Evolutionary conservation across 2,888 invertebrate genomes (phyloP), one percentile per base, ranked within the genome.

Genomic region (Drosophila kanekoi): DNA sequence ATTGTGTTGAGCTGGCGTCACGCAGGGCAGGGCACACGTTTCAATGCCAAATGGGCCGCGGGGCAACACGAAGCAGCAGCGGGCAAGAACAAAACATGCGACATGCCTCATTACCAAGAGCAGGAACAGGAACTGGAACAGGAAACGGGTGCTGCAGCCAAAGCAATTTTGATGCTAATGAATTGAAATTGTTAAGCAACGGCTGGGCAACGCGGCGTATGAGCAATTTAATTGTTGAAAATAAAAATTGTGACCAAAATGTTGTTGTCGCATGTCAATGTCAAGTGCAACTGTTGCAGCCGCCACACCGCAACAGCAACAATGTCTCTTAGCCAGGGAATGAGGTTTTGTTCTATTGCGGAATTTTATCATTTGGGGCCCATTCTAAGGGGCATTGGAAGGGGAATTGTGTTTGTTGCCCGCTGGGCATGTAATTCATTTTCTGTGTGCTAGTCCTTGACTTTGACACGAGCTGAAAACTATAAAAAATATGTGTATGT

Each of bases 221-320:
- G 68, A 49, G 79, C 54, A 77, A 87, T 84, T 79, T 79, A 77
- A 83, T 84, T 87, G 84, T 66, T 69, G 53, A 60, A 67, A 75
- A 63, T 77, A 47, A 56, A 72, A 77, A 78, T 73, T 53, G 38
- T 62, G 18, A 49, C 18, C 45, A 37, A 76, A 62, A 68, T 20
- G 47, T 33, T 23, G 70, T 56, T 68, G 87, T 47, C 54, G 63
- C 81, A 64, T 82, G 83, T 85, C 81, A 83, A 66, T 87, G 83
- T 83, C 83, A 84, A 87, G 77, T 75, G 81, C 83, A 87, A 87
- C 69, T 83, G 87, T 77, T 77, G 61, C 69, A 70, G 33, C 61
- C 63, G 54, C 63, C 38, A 49, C 67, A 64, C 63, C 53, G 49
- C 73, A 62, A 58, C 57, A 35, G 23, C 48, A 56, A 35, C 65